Conservation (phyloP, 1,140 invertebrate genomes). For the Trachelipus rathkii region DNA sequence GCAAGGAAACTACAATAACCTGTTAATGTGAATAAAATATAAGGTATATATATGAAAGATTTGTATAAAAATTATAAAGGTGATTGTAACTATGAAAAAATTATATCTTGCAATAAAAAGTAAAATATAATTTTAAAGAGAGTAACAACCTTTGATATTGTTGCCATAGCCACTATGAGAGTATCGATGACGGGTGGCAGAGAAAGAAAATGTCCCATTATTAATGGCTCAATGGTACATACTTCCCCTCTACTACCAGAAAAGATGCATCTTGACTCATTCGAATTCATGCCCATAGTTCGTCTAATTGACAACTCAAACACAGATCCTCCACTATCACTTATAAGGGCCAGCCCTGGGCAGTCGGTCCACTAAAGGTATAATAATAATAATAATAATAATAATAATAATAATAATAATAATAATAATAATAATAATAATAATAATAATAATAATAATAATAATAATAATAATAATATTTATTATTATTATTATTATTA, state of each 20-base stretch:
- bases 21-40: slow-evolving; percentile 45
- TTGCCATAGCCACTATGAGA: slow-evolving; percentile 84
- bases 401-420: too few relatives aligned
- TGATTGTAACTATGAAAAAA: too few relatives aligned
- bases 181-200: slow-evolving; percentile 68
- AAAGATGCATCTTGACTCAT: slow-evolving; percentile 66
- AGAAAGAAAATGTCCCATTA: slow-evolving; percentile 59
- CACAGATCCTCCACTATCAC: slow-evolving; percentile 95
- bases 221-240: slow-evolving; percentile 77
- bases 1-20: slow-evolving; percentile 79
- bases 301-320: slow-evolving; percentile 90
- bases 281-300: slow-evolving; percentile 80
- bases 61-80: too few relatives aligned
- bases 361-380: slow-evolving; percentile 69
- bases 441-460: too few relatives aligned
- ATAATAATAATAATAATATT: too few relatives aligned
- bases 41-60: too few relatives aligned
- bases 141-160: slow-evolving; percentile 70
- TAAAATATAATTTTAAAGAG: too few relatives aligned
- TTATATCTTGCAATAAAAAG: too few relatives aligned
- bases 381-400: too few relatives aligned
- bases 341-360: slow-evolving; percentile 71
- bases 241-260: slow-evolving; percentile 85
- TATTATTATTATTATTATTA: too few relatives aligned
- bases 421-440: too few relatives aligned